Percentiles rank a stretch among this genome's conserved stretches.
Evolutionary conservation across 2,113 vertebrate species (phyloP).

Genomic region (Psophia crepitans): DNA sequence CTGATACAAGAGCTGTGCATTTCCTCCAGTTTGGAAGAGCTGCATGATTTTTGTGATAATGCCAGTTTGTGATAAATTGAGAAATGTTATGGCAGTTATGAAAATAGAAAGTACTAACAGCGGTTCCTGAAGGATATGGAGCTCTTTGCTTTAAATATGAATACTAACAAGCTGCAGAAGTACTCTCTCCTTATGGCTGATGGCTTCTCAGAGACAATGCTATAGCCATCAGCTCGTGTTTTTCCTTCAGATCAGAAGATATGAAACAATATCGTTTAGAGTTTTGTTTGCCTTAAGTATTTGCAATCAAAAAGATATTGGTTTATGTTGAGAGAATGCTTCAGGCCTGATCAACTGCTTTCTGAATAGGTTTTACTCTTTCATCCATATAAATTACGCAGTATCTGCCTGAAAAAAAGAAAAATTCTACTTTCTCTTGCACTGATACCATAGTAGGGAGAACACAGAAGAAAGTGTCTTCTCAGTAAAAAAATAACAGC

Average conservation of each 20-base stretch:
- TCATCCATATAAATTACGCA: neutral
- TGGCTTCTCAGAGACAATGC: neutral
- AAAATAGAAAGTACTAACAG: neutral
- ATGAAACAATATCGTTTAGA: neutral
- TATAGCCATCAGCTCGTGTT: neutral
- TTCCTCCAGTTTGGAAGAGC: neutral
- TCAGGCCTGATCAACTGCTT: neutral
- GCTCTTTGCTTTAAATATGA: neutral
- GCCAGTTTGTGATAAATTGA: neutral
- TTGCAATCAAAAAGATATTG: neutral
- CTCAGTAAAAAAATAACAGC: neutral
- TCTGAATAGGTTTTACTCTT: neutral
- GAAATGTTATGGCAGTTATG: neutral
- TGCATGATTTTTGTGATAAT: neutral
- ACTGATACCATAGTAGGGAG: neutral
- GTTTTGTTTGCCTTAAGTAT: neutral
- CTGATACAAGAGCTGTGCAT: neutral
- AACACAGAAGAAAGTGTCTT: neutral
- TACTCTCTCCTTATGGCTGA: neutral
- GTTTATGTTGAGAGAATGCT: neutral
- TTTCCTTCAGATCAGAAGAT: neutral
- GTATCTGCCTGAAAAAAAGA: neutral
- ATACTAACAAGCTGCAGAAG: neutral
- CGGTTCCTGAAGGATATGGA: neutral
- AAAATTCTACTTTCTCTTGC: neutral